phyloP scores from a whole-genome alignment of 2,113 vertebrate genomes.

The Mastomys coucha region DNA sequence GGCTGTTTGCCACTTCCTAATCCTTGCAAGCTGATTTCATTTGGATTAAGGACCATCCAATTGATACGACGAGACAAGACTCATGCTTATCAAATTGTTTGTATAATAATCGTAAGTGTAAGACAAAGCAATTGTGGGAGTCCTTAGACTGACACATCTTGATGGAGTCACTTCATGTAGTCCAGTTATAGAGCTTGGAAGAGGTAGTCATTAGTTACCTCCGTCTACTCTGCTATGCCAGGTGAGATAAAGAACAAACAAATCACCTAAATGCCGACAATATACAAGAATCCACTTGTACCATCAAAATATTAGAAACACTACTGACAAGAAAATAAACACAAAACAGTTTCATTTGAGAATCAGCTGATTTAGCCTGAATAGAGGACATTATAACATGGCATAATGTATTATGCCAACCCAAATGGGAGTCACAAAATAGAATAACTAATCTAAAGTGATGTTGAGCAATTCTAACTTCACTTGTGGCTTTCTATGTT shows the following conservation, averaged over 20 bases:
- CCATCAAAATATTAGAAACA: slow-evolving; percentile 21
- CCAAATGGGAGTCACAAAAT: slow-evolving; percentile 37
- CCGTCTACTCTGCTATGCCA: neutral
- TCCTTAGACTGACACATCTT: slow-evolving; percentile 57
- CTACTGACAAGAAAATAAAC: slow-evolving; percentile 54
- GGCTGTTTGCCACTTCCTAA: slow-evolving; percentile 36
- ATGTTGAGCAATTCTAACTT: slow-evolving; percentile 48
- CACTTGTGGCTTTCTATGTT: slow-evolving; percentile 18
- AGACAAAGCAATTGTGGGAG: slow-evolving; percentile 41
- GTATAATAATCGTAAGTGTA: slow-evolving; percentile 1
- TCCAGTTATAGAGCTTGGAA: neutral
- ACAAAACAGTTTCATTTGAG: slow-evolving; percentile 19
- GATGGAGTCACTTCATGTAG: slow-evolving; percentile 45
- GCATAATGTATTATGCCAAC: slow-evolving; percentile 14
- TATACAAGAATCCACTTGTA: slow-evolving; percentile 22
- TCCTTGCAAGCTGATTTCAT: slow-evolving; percentile 51
- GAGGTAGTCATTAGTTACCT: slow-evolving; percentile 31
- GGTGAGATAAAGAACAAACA: slow-evolving; percentile 49
- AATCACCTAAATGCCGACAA: slow-evolving; percentile 19
- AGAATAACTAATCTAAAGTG: slow-evolving; percentile 47
- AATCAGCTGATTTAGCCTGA: slow-evolving; percentile 32
- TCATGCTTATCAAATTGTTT: slow-evolving; percentile 53
- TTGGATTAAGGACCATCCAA: slow-evolving; percentile 54
- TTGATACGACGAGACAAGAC: slow-evolving; percentile 53
- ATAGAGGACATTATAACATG: slow-evolving; percentile 35